A percentile compares a stretch with the other conserved stretches of the same genome.
Evolutionary conservation across 2,113 vertebrate genomes (phyloP).

Genomic region (Rana temporaria): DNA sequence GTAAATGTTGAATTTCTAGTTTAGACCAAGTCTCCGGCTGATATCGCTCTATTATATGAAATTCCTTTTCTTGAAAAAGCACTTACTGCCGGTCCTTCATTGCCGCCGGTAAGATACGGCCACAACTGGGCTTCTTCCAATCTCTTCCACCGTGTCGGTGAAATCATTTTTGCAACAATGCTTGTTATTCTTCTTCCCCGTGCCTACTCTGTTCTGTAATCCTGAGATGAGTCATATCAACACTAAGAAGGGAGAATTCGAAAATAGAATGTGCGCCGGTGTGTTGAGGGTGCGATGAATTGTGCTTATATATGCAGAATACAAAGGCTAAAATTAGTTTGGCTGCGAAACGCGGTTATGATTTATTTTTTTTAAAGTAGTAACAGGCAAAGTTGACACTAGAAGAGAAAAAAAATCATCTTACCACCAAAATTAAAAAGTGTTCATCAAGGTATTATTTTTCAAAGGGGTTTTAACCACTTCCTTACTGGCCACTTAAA

Average conservation of each 20-base stretch:
- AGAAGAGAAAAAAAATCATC: neutral
- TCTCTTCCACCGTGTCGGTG: conserved; percentile 21
- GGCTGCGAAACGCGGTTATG: conserved; percentile 30
- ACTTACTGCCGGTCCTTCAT: neutral
- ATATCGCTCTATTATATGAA: too few relatives aligned
- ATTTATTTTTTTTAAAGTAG: conserved; percentile 49
- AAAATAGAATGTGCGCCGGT: conserved; percentile 44
- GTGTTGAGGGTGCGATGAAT: conserved; percentile 34
- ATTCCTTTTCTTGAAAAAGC: neutral
- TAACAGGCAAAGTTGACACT: conserved; percentile 27
- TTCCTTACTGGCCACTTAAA: too few relatives aligned
- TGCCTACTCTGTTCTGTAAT: conserved; percentile 38
- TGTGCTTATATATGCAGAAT: conserved; percentile 53
- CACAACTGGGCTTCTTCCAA: conserved; percentile 21
- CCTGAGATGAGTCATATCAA: conserved; percentile 51
- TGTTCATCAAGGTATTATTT: too few relatives aligned
- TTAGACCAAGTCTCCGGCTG: too few relatives aligned
- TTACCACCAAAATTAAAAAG: neutral
- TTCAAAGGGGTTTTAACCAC: too few relatives aligned
- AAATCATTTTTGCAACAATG: conserved; percentile 25
- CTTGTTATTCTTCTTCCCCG: conserved; percentile 35
- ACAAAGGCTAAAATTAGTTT: conserved; percentile 51
- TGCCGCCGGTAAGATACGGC: neutral
- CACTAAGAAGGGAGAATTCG: conserved; percentile 43
- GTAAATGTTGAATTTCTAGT: too few relatives aligned